Conservation (phyloP, 2,888 invertebrate genomes). For the Torymus aiolomorphi region DNA sequence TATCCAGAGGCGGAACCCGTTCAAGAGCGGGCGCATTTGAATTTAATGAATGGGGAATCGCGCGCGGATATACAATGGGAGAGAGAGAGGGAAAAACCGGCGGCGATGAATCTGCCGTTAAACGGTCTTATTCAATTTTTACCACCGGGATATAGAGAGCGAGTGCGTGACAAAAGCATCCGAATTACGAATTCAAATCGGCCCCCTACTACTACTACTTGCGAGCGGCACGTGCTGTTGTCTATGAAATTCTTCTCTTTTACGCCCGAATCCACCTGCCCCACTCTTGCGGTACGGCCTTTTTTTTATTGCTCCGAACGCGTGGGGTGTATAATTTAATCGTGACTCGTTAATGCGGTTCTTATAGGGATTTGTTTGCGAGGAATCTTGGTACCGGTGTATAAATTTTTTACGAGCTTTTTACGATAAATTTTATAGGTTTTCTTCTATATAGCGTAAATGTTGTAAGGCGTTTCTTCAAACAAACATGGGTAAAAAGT, state of each 20-base stretch:
- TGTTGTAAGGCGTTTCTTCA: neutral
- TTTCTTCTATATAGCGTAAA: neutral
- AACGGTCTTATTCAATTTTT: conserved; percentile 68
- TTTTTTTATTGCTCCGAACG: neutral
- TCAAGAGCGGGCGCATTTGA: conserved; percentile 30
- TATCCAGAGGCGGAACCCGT: conserved; percentile 5
- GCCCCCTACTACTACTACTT: conserved; percentile 1
- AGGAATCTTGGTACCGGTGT: too few species aligned
- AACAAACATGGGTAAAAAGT: too few species aligned
- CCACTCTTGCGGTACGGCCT: neutral
- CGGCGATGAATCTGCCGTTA: conserved; percentile 58
- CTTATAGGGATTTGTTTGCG: too few species aligned
- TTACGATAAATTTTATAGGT: too few species aligned
- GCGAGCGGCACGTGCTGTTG: conserved; percentile 13
- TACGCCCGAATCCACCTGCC: conserved; percentile 28
- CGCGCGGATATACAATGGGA: neutral
- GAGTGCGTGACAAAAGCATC: conserved; percentile 62
- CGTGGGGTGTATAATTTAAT: conserved; percentile 8
- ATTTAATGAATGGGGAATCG: conserved; percentile 47
- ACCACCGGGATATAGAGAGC: conserved; percentile 61
- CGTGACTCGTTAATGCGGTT: neutral
- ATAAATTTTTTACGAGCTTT: too few species aligned
- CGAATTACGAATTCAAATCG: conserved; percentile 71
- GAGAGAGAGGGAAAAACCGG: neutral
- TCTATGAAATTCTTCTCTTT: conserved; percentile 25